A percentile compares a stretch with the other conserved stretches of the same genome.
Evolutionary conservation across 2,888 invertebrate genomes (phyloP).

Genomic region (Tinea semifulvella): DNA sequence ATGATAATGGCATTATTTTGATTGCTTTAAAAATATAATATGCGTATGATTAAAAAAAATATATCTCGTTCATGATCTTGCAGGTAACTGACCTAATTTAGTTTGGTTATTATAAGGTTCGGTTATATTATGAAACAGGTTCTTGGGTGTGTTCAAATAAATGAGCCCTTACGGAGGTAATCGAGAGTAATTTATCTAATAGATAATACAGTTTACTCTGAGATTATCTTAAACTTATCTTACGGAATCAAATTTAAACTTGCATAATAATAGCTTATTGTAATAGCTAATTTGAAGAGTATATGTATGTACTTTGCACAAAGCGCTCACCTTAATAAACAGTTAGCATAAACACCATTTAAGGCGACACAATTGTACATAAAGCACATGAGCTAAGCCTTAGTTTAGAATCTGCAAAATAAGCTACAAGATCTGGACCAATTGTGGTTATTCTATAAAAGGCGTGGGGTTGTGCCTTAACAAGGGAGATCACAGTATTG

Average conservation of each 20-base stretch:
- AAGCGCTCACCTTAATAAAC: background rate
- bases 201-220: too few relatives aligned
- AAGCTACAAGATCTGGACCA: slow-evolving; percentile 7
- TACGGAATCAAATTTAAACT: too few relatives aligned
- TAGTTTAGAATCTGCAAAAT: slow-evolving; percentile 5
- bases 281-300: too few relatives aligned
- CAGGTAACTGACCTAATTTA: too few relatives aligned
- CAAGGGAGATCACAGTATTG: slow-evolving; percentile 13
- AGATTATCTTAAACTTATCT: too few relatives aligned
- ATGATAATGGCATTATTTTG: too few relatives aligned
- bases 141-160: background rate
- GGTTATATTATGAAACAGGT: background rate
- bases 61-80: too few relatives aligned
- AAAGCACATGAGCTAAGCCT: slow-evolving; percentile 4
- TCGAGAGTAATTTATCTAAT: background rate
- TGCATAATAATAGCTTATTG: too few relatives aligned
- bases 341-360: slow-evolving; percentile 7
- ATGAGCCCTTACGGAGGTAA: background rate
- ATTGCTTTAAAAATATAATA: too few relatives aligned
- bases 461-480: slow-evolving; percentile 5
- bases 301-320: too few relatives aligned
- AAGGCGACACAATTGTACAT: slow-evolving; percentile 1
- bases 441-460: slow-evolving; percentile 11
- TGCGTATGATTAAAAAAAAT: too few relatives aligned
- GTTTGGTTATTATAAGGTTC: too few relatives aligned